Conservation (phyloP, 35 echinoderm and acorn worm species). For the Ophioderma brevispina region DNA sequence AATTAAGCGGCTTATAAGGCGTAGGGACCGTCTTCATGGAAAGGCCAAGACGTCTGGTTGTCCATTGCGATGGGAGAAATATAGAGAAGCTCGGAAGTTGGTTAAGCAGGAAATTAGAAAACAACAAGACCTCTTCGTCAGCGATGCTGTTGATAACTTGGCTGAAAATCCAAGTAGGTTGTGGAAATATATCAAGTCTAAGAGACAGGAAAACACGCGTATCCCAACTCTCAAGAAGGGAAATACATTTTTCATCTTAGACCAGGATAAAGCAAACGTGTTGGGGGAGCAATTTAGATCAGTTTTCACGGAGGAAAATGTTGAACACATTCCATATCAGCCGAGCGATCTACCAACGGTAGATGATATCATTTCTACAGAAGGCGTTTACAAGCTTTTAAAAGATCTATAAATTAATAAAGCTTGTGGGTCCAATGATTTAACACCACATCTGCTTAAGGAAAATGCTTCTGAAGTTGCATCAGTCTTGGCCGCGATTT, state of each 20-base stretch:
- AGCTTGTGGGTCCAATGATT: constrained; percentile 19
- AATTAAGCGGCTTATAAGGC: neutral
- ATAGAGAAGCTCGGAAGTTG: neutral
- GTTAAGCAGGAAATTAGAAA: constrained; percentile 20
- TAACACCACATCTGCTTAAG: constrained; percentile 14
- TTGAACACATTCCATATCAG: neutral
- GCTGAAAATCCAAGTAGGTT: constrained; percentile 7
- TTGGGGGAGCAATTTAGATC: constrained; percentile 11
- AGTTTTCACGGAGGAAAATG: constrained; percentile 23
- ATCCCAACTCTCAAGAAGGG: neutral
- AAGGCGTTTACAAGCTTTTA: constrained; percentile 7
- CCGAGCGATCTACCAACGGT: neutral
- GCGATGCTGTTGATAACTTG: constrained; percentile 2
- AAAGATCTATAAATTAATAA: constrained; percentile 16
- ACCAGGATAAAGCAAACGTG: neutral
- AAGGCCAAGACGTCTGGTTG: neutral
- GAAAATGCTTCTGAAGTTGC: constrained; percentile 21
- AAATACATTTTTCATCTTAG: neutral
- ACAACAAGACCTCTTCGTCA: neutral
- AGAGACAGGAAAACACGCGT: neutral
- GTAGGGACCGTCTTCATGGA: neutral
- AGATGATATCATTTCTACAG: neutral
- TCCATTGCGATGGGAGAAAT: neutral
- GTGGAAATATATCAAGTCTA: constrained; percentile 25
- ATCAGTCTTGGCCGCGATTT: neutral